A percentile compares a stretch with the other conserved stretches of the same genome.
These are phyloP conservation scores for Cervus canadensis DNA, from an alignment of 2,113 vertebrate species.

Conservation along the genomic window DNA sequence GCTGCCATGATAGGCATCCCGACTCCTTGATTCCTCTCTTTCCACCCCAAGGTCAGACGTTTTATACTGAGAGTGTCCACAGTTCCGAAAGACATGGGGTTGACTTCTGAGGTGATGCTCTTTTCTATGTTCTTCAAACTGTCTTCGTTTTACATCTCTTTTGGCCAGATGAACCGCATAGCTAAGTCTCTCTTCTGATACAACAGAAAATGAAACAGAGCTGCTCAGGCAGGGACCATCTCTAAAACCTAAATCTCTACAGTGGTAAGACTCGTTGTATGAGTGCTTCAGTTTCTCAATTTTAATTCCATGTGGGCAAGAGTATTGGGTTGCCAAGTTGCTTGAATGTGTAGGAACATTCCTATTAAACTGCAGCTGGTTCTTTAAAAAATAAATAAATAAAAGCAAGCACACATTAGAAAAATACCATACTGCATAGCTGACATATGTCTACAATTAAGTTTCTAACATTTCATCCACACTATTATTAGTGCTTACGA, in stretches of 20 bases:
- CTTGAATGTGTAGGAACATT: constrained; percentile 77
- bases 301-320: constrained; percentile 85
- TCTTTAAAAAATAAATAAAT: constrained; percentile 50
- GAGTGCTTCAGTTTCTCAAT: constrained; percentile 87
- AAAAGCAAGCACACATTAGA: constrained; percentile 40
- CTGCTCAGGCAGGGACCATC: constrained; percentile 67
- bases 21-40: constrained; percentile 31
- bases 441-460: background rate
- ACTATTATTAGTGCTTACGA: background rate
- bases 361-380: constrained; percentile 90
- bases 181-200: constrained; percentile 92
- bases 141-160: constrained; percentile 87
- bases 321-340: constrained; percentile 84
- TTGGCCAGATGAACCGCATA: constrained; percentile 88
- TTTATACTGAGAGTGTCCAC: constrained; percentile 59
- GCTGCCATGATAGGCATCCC: background rate
- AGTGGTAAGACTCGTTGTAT: background rate
- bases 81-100: constrained; percentile 44
- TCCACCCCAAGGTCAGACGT: background rate
- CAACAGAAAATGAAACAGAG: constrained; percentile 84
- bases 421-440: background rate
- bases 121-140: constrained; percentile 73
- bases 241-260: constrained; percentile 47
- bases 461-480: background rate
- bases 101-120: constrained; percentile 52